Evolutionary conservation across 2,888 invertebrate genomes (phyloP).

Genomic region (Hypselothyrea guttata): DNA sequence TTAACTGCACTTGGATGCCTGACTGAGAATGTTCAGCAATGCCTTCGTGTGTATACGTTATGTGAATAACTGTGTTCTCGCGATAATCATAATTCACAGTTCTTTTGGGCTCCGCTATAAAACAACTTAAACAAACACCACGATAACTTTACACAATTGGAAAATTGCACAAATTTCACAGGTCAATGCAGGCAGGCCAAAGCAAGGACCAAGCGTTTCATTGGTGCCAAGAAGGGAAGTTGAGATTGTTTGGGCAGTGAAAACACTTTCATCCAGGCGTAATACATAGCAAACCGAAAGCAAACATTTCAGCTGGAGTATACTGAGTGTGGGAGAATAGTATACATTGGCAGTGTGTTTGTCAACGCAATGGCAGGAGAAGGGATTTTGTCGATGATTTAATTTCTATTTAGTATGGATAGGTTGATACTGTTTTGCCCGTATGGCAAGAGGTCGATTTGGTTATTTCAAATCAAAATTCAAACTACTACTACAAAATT

Average conservation of each 20-base stretch:
- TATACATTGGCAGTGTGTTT: no score
- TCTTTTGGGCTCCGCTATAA: conserved; percentile 48
- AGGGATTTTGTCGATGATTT: background rate
- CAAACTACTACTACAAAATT: no score
- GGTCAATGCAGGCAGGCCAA: conserved; percentile 67
- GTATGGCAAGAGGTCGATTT: no score
- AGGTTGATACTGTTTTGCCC: no score
- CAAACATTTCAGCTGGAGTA: conserved; percentile 56
- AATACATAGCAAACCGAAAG: conserved; percentile 49
- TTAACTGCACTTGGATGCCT: conserved; percentile 74
- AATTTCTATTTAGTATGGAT: no score
- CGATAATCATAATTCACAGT: conserved; percentile 74
- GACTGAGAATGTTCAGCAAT: conserved; percentile 42
- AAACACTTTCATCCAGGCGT: conserved; percentile 31
- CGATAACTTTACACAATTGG: conserved; percentile 74
- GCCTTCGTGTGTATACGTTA: conserved; percentile 14
- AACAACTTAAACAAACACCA: conserved; percentile 54
- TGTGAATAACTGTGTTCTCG: conserved; percentile 29
- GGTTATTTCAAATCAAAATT: no score
- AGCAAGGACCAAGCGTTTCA: conserved; percentile 28
- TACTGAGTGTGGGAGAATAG: conserved; percentile 7
- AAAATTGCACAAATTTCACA: conserved; percentile 74
- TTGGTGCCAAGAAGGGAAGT: background rate
- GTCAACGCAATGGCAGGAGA: no score
- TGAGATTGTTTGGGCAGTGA: conserved; percentile 34